Evolutionary conservation across 2,888 invertebrate species (phyloP), one percentile per base, ranked within the genome.

Genomic region (Zele albiditarsus): DNA sequence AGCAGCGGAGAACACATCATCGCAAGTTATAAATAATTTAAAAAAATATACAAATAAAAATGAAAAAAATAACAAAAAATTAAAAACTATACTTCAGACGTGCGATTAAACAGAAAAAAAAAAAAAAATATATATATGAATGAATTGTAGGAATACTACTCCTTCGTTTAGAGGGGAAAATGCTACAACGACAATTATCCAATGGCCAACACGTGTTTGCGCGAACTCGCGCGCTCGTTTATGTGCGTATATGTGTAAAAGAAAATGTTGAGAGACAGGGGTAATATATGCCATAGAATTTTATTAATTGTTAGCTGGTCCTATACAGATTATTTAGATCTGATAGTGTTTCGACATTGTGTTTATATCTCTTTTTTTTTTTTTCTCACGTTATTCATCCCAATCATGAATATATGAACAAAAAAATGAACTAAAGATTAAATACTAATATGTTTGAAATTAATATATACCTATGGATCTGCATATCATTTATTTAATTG

Each of bases 1-100:
- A 87, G 78, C 80, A 80, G 80, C 78, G 72, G 79, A 75, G 75
- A 67, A 75, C 80, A 73, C 76, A 74, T 78, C 78, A 79, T 75
- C 77, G 73, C 78, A 76, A 77, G 70, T 79, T 79, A 76, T 42
- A 75, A 53, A 68, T 3, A 38, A 63, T 6, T 5, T 8, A 53
- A 20, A 38, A 70, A 57, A 75, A 72, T 67, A n/a, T 67, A 62
- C 66, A 31, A 42, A 63, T 42, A 57, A 60, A 57, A 42, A 49
- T 68, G 12, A 74, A 25, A 75, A 27, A 57, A 49, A 77, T 27
- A 73, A 53, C 5, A 53, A n/a, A n/a, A 23, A 53, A 75, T 71
- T 14, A 67, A 31, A 68, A 31, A 53, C 53, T 68, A n/a, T n/a
- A 31, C 53, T 57, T 28, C 57, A 23, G 20, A 53, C 20, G 53